These are phyloP conservation scores for Poeciliopsis gracilis DNA, from an alignment of 2,797 vertebrate genomes.

Conservation along the genomic window DNA sequence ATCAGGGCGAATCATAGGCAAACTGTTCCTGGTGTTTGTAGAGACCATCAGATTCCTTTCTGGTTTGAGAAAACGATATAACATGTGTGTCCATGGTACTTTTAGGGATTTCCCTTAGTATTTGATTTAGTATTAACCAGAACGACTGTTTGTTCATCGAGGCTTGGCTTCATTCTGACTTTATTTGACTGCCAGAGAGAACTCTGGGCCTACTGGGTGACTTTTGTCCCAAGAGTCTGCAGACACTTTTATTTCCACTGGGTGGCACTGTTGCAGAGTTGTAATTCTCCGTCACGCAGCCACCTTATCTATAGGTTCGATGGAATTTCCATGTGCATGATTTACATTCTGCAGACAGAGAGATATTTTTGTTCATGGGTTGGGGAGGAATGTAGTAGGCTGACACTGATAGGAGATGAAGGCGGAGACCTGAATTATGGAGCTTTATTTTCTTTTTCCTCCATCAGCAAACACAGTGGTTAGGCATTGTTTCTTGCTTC, in stretches of 20 bases:
- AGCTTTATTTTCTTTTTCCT: constrained; percentile 30
- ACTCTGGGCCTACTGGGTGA: constrained; percentile 21
- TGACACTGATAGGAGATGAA: constrained; percentile 14
- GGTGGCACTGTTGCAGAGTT: constrained; percentile 72
- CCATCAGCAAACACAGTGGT: constrained; percentile 14
- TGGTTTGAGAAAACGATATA: background rate
- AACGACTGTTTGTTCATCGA: constrained; percentile 16
- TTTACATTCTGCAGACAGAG: constrained; percentile 53
- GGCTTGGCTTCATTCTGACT: constrained; percentile 37
- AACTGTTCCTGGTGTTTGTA: background rate
- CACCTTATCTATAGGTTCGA: constrained; percentile 39
- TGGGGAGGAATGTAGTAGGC: constrained; percentile 37
- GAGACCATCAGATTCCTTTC: background rate
- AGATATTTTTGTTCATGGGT: constrained; percentile 33
- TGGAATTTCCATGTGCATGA: constrained; percentile 63
- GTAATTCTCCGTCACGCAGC: constrained; percentile 9
- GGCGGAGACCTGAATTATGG: constrained; percentile 1
- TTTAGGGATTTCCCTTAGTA: background rate
- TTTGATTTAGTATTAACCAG: background rate
- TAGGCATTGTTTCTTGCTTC: constrained; percentile 12
- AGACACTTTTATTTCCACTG: constrained; percentile 52
- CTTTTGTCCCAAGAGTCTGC: background rate
- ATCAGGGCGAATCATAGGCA: background rate
- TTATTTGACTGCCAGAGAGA: constrained; percentile 44
- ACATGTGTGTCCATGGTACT: background rate